Conservation (phyloP, 2,797 vertebrate genomes). For the Phrynocephalus forsythii region DNA sequence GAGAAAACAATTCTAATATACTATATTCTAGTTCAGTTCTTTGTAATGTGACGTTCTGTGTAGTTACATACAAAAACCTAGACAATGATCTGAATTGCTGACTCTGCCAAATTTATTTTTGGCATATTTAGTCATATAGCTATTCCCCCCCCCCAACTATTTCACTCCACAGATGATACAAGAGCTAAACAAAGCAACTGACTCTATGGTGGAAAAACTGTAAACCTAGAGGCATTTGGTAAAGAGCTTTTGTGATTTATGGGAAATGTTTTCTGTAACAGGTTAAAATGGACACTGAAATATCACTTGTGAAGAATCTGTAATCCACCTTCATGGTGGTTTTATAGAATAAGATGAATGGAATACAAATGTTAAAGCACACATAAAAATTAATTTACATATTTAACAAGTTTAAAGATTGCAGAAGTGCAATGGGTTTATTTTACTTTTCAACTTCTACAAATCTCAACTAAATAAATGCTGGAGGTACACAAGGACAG, state of each 20-base stretch:
- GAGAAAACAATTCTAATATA: background rate
- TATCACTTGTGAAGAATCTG: background rate
- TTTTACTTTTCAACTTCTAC: no score
- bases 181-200: conserved; percentile 19
- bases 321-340: background rate
- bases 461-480: background rate
- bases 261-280: background rate
- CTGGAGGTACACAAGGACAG: background rate
- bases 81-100: conserved; percentile 14
- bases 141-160: conserved; percentile 10
- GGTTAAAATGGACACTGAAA: background rate
- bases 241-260: background rate
- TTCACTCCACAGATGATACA: conserved; percentile 14
- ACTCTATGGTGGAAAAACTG: conserved; percentile 20
- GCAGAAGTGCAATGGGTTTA: background rate
- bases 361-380: background rate
- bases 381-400: background rate
- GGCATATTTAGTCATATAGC: conserved; percentile 29
- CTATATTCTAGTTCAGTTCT: background rate
- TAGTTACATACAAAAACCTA: conserved; percentile 16
- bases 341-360: background rate
- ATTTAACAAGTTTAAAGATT: background rate
- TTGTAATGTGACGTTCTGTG: background rate
- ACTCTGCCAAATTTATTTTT: conserved; percentile 33
- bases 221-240: background rate